Evolutionary conservation across 1,140 invertebrate species (phyloP).

Genomic region (Trichogramma pretiosum): DNA sequence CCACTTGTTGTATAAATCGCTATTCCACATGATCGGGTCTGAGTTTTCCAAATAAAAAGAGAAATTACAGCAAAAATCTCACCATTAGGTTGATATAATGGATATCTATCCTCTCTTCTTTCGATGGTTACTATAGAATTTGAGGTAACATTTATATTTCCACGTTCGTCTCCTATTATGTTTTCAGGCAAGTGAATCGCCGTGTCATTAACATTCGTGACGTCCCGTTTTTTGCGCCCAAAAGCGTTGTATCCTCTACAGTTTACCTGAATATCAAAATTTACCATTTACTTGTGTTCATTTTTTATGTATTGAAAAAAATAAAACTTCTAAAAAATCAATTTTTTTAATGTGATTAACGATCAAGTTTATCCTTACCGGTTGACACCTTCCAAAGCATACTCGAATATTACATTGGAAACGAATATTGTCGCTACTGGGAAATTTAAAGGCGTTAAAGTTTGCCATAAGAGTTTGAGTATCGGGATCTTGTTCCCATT

Average conservation of each 20-base stretch:
- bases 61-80: slow-evolving; percentile 27
- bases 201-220: slow-evolving; percentile 50
- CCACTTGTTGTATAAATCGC: too few relatives aligned
- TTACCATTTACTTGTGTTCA: neutral
- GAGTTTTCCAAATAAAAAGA: too few relatives aligned
- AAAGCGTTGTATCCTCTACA: slow-evolving; percentile 85
- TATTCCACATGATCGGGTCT: too few relatives aligned
- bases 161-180: slow-evolving; percentile 54
- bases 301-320: too few relatives aligned
- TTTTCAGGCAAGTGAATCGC: slow-evolving; percentile 46
- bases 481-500: slow-evolving; percentile 82
- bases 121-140: slow-evolving; percentile 86
- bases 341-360: slow-evolving; percentile 10
- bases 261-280: slow-evolving; percentile 59
- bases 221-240: slow-evolving; percentile 67
- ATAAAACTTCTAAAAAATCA: neutral
- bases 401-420: slow-evolving; percentile 95
- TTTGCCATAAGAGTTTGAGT: slow-evolving; percentile 73
- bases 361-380: slow-evolving; percentile 52
- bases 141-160: slow-evolving; percentile 87
- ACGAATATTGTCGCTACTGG: slow-evolving; percentile 84
- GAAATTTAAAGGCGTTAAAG: slow-evolving; percentile 95
- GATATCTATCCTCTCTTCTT: slow-evolving; percentile 56
- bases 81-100: slow-evolving; percentile 61
- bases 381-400: slow-evolving; percentile 91